Evolutionary conservation across 2,888 invertebrate genomes (phyloP), one percentile per base, ranked within the genome.

Genomic region (Drosophila nigricruria): DNA sequence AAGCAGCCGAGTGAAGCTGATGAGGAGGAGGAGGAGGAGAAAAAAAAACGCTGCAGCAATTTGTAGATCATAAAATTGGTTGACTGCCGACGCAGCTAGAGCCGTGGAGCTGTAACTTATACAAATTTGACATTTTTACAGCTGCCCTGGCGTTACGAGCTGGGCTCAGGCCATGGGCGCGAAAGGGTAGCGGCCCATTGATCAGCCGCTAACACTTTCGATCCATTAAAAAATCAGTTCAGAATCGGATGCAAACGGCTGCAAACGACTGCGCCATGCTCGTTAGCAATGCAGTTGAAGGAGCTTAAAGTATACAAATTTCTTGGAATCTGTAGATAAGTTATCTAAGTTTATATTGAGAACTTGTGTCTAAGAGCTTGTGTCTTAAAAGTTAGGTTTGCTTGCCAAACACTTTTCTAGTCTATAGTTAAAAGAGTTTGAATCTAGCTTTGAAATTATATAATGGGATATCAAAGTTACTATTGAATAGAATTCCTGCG

Each of bases 41-140:
- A 25, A 68, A 83, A 84, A 86, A 89, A 85, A 58, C 47, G 76
- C 56, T 27, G 25, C 53, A 69, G 76, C 84, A 84, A 89, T 89
- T 89, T 85, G 85, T 89, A 81, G 85, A 89, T 84, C 89, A 89
- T 85, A 87, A 89, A 89, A 75, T 68, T 60, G 61, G 52, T 60
- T 34, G 58, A 69, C 58, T 71, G 65, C 69, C 38, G 71, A 47
- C 38, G 61, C 30, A 5, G n/a, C 43, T 53, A 38, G 53, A 42
- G n/a, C 40, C 23, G 16, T 36, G 32, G 4, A 54, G 70, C 66
- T 77, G 81, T 88, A 89, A 81, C 79, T 88, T 87, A 80, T 72
- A 85, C 79, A 88, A 90, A 88, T 87, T 89, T 88, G 89, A 89
- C 90, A 84, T 79, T 89, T 88, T 84, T 87, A 89, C 89, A 71